A percentile compares a stretch with the other conserved stretches of the same genome.
These are phyloP conservation scores for Macaria liturata DNA, from an alignment of 2,888 invertebrate genomes.

Conservation along the genomic window DNA sequence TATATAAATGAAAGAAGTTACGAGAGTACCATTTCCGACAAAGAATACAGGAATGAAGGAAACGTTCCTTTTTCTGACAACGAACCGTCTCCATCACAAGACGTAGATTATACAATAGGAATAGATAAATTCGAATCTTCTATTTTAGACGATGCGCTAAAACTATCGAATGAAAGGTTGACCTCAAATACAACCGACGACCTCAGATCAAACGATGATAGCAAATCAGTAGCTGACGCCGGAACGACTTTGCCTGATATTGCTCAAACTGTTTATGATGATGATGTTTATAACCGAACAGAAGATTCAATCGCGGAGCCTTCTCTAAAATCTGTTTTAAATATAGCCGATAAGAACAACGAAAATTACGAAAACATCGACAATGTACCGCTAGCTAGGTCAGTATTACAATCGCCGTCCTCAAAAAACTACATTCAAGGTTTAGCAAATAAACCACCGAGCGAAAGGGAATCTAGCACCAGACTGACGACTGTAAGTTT, in stretches of 20 bases:
- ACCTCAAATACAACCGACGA: constrained; percentile 21
- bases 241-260: constrained; percentile 4
- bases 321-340: constrained; percentile 50
- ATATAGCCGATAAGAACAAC: constrained; percentile 41
- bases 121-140: constrained; percentile 17
- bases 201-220: constrained; percentile 28
- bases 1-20: constrained; percentile 13
- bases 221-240: constrained; percentile 26
- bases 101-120: constrained; percentile 7
- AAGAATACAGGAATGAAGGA: constrained; percentile 17
- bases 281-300: constrained; percentile 30
- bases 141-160: constrained; percentile 33
- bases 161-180: constrained; percentile 25
- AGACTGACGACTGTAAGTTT: constrained; percentile 71
- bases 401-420: constrained; percentile 49
- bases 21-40: constrained; percentile 25
- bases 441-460: constrained; percentile 44
- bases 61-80: constrained; percentile 24
- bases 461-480: constrained; percentile 51
- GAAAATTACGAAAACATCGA: constrained; percentile 49
- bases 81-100: constrained; percentile 25
- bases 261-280: constrained; percentile 62
- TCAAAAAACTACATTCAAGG: constrained; percentile 59
- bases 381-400: constrained; percentile 55
- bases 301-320: constrained; percentile 61